These are phyloP conservation scores for Monopterus albus DNA, from an alignment of 2,113 vertebrate species.

Conservation along the genomic window DNA sequence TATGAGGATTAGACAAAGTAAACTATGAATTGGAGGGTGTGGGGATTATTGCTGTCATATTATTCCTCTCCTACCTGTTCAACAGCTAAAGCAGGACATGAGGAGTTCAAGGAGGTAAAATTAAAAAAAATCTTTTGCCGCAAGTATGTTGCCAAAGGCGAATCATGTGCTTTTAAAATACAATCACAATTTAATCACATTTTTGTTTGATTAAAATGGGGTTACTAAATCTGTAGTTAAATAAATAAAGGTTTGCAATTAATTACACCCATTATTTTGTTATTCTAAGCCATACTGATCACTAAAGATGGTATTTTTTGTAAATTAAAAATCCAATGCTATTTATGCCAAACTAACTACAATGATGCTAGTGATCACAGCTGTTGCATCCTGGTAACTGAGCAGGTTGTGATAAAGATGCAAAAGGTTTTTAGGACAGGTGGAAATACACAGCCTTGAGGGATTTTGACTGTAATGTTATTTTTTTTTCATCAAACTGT, in stretches of 20 bases:
- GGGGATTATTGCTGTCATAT: neutral
- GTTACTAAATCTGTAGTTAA: neutral
- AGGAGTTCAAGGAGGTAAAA: neutral
- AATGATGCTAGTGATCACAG: slow-evolving; percentile 10
- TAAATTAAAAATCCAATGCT: slow-evolving; percentile 1
- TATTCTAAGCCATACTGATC: neutral
- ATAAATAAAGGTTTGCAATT: neutral
- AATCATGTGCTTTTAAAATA: too few species aligned
- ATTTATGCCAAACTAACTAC: too few species aligned
- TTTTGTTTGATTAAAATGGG: neutral
- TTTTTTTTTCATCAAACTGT: neutral
- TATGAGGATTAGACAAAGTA: neutral
- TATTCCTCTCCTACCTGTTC: neutral
- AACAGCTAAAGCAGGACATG: neutral
- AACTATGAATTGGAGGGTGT: slow-evolving; percentile 9
- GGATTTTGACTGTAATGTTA: neutral
- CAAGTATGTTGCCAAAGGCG: too few species aligned
- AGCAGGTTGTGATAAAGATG: neutral
- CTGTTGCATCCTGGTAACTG: neutral
- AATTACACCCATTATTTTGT: neutral
- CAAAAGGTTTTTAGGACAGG: neutral
- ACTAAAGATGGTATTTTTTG: neutral
- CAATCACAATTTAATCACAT: too few species aligned
- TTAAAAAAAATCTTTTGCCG: neutral
- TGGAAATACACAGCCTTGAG: neutral